Percentiles rank a stretch among this genome's conserved stretches.
Evolutionary conservation across 92 coral and sea anemone genomes (phyloP).

Genomic region (Chrysogorgia sp.): DNA sequence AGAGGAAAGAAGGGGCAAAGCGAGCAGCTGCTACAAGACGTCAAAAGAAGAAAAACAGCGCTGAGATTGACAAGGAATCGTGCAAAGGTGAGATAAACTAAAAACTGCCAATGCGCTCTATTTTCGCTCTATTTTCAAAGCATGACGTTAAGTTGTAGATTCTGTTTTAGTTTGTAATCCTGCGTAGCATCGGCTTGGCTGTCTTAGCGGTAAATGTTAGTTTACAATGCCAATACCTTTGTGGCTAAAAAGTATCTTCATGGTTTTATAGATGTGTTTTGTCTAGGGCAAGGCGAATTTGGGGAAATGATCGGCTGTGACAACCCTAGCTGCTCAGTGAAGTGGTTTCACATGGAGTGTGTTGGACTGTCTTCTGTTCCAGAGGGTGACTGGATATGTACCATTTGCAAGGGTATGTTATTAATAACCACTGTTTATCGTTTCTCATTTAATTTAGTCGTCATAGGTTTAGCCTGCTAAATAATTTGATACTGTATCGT

Average conservation of each 20-base stretch:
- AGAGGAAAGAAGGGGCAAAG: constrained; percentile 41
- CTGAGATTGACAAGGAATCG: constrained; percentile 3
- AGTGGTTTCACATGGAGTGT: constrained; percentile 47
- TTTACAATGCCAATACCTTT: background rate
- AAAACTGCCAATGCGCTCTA: background rate
- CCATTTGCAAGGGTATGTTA: constrained; percentile 43
- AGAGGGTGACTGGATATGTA: constrained; percentile 40
- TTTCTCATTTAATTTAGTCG: no score
- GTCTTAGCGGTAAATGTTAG: background rate
- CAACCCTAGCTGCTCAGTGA: background rate
- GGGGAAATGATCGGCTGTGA: constrained; percentile 41
- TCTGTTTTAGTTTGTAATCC: no score
- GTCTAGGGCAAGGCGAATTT: background rate
- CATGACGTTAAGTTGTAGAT: no score
- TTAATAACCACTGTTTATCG: no score
- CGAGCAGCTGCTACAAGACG: constrained; percentile 53
- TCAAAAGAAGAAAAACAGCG: constrained; percentile 30
- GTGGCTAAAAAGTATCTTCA: background rate
- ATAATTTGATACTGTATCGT: no score
- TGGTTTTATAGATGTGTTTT: constrained; percentile 22
- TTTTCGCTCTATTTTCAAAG: no score
- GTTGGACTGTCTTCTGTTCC: constrained; percentile 35
- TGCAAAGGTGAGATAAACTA: background rate
- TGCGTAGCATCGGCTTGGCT: no score
- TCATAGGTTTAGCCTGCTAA: no score